Evolutionary conservation across 2,797 vertebrate species (phyloP), one percentile per base, ranked within the genome.

Genomic region (Tympanoctomys barrerae): DNA sequence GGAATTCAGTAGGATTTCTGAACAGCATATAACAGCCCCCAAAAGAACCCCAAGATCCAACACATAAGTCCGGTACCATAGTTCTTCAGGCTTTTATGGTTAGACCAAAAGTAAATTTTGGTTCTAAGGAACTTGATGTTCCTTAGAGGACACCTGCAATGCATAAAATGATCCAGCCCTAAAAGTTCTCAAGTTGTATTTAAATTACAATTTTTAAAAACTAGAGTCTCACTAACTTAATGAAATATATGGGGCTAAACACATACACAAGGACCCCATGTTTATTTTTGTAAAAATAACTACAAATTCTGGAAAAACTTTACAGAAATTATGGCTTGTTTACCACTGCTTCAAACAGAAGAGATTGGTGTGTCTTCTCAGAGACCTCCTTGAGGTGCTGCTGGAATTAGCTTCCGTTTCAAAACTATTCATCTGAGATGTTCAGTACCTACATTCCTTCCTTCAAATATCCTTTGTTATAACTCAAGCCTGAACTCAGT

Each of bases 321-420:
- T 46, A 64, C 5, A 64, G 18, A n/a, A 66, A 78, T 71, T 78
- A 18, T 7, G 26, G 1, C 24, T 87, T 87, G 28, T 52, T 73
- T 83, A 66, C 3, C 84, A 62, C 26, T 81, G 13, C 46, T 42
- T 83, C 5, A 90, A 85, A 83, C 59, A 79, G 18, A 90, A 71
- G 89, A 88, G 24, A 57, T 14, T 36, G 7, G 28, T 36, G 12
- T 61, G 22, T 83, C 80, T 91, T 92, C 61, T 52, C 64, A 81
- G 46, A 94, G 54, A 64, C 2, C 22, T 86, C 73, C 66, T 89
- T 14, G 59, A 97, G 19, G 24, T 31, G 22, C 49, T 71, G 82
- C 22, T 94, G 91, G 96, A 97, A 92, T 77, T 52, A n/a, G 0
- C 16, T 96, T 91, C 49, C 84, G n/a, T 66, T 95, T 95, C 54